These are phyloP conservation scores for Steatornis caripensis DNA, from an alignment of 2,113 vertebrate genomes.

Conservation along the genomic window DNA sequence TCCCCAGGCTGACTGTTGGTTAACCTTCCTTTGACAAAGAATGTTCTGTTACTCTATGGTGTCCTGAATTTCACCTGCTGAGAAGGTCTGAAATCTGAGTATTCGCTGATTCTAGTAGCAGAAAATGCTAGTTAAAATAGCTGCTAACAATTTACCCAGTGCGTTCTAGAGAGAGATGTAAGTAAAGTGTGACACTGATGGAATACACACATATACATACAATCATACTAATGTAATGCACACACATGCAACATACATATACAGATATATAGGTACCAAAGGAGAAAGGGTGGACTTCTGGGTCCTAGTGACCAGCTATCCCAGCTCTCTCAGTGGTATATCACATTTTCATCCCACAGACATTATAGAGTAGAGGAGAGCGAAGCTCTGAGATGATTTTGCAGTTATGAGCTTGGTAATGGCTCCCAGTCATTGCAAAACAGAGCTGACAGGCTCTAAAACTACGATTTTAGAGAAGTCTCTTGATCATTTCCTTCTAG, in stretches of 20 bases:
- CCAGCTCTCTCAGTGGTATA: rapidly evolving
- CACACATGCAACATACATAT: not conserved
- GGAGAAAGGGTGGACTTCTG: not conserved
- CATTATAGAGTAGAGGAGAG: not conserved
- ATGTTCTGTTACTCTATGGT: not conserved
- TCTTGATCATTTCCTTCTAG: not conserved
- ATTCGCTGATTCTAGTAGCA: not conserved
- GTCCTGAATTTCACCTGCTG: not conserved
- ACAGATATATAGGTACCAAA: not conserved
- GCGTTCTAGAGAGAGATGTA: not conserved
- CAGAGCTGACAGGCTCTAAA: not conserved
- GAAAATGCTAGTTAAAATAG: not conserved
- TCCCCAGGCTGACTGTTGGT: not conserved
- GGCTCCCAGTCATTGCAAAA: not conserved
- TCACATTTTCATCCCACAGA: not conserved
- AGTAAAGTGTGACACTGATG: not conserved
- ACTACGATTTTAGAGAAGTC: not conserved
- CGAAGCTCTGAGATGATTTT: not conserved
- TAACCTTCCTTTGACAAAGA: not conserved
- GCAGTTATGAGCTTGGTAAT: not conserved
- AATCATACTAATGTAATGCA: not conserved
- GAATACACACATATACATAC: not conserved
- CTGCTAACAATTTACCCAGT: not conserved
- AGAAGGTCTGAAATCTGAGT: not conserved
- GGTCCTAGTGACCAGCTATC: not conserved